Evolutionary conservation across 2,888 invertebrate genomes (phyloP).

Genomic region (Macaria notata): DNA sequence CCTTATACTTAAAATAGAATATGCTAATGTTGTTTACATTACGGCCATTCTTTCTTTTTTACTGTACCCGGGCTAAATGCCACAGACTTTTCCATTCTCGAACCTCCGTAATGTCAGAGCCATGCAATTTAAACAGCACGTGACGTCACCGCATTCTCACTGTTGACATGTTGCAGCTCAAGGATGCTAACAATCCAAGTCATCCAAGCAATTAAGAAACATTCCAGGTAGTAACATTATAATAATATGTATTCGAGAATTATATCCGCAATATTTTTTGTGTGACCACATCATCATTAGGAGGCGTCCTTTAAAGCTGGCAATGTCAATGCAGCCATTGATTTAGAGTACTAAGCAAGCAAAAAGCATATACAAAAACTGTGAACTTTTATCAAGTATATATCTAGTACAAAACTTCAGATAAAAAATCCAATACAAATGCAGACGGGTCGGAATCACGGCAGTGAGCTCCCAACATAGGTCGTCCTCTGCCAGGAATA

Average conservation of each 20-base stretch:
- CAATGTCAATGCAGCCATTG: background rate
- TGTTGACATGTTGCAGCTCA: constrained; percentile 22
- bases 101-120: constrained; percentile 8
- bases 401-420: too few relatives aligned
- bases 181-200: constrained; percentile 15
- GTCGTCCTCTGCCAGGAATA: constrained; percentile 19
- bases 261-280: background rate
- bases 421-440: too few relatives aligned
- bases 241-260: background rate
- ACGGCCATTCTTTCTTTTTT: too few relatives aligned
- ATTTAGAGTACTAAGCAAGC: background rate
- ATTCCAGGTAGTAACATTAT: constrained; percentile 8
- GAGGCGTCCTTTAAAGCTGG: background rate
- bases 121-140: constrained; percentile 14
- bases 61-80: background rate
- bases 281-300: background rate
- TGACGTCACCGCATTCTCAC: constrained; percentile 19
- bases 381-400: too few relatives aligned
- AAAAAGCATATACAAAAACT: too few relatives aligned
- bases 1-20: too few relatives aligned
- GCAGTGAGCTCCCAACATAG: constrained; percentile 5
- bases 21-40: too few relatives aligned
- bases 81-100: constrained; percentile 3
- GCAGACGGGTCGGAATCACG: constrained; percentile 4
- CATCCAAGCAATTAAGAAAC: constrained; percentile 9